A percentile compares a stretch with the other conserved stretches of the same genome.
phyloP scores from a whole-genome alignment of 1,140 invertebrate species.

The Drosophila murphyi region DNA sequence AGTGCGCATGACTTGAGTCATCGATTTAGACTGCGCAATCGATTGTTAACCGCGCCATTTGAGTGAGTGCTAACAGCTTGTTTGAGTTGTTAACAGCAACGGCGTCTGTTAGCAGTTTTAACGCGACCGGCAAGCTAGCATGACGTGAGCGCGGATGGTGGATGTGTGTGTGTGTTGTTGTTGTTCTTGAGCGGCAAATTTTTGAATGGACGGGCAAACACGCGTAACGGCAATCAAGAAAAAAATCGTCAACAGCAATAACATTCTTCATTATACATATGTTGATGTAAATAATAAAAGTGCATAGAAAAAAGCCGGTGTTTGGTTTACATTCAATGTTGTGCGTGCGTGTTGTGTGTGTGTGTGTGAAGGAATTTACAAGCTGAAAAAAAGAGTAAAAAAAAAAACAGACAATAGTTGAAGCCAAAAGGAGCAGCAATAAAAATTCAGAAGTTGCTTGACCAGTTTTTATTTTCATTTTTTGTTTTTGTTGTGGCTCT shows the following conservation, averaged over 20 bases:
- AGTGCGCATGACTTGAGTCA: not conserved
- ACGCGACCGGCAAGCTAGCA: conserved; percentile 51
- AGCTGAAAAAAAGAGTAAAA: not conserved
- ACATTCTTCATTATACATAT: conserved; percentile 59
- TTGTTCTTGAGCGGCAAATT: conserved; percentile 61
- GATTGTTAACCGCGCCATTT: conserved; percentile 1
- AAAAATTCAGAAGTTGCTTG: conserved; percentile 78
- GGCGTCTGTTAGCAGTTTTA: conserved; percentile 37
- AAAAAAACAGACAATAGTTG: conserved; percentile 70
- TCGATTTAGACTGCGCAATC: not conserved
- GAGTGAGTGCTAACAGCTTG: conserved; percentile 4
- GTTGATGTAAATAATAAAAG: conserved; percentile 11
- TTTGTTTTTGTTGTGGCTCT: conserved; percentile 4
- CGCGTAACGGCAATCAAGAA: conserved; percentile 72
- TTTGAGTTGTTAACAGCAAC: conserved; percentile 17
- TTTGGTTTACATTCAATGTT: conserved; percentile 61
- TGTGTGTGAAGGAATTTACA: conserved; percentile 64
- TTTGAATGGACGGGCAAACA: conserved; percentile 60
- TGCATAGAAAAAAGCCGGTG: conserved; percentile 55
- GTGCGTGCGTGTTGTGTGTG: conserved; percentile 35
- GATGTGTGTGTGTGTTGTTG: conserved; percentile 5
- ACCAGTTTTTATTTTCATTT: conserved; percentile 55
- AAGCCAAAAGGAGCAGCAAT: conserved; percentile 44
- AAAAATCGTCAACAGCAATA: conserved; percentile 55
- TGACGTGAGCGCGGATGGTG: conserved; percentile 43